Evolutionary conservation across 2,797 vertebrate genomes (phyloP), one percentile per base, ranked within the genome.

Genomic region (Nyctalus aviator): DNA sequence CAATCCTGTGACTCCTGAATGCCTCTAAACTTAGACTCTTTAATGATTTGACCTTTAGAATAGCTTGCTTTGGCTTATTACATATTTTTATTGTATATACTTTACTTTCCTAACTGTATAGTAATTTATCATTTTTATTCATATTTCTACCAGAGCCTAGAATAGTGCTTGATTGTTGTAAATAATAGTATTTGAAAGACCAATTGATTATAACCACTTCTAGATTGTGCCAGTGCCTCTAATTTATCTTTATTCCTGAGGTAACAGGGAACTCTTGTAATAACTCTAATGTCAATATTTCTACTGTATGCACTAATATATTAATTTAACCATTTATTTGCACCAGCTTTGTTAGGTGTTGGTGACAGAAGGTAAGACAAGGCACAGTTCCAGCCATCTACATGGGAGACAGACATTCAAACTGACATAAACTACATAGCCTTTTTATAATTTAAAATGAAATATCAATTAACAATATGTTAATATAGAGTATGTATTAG

Each of bases 231-330:
- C 50, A 69, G 9, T 12, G 21, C 32, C 57, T 68, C 12, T 25
- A 77, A 84, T 84, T 89, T 32, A 44, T 91, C 66, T n/a, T 94
- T 94, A 69, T 89, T 77, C 48, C 82, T 48, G 48, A 68, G 14
- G 35, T 75, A 50, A 75, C 27, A 68, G 69, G 15, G 35, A 82
- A 46, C 81, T 93, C 84, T 89, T 95, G 10, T 73, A 66, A 66
- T 46, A 77, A 30, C 48, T 66, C 69, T 85, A 82, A 81, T 46
- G 57, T 25, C 32, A 64, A 73, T 32, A 55, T 27, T 44, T 77
- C 25, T 87, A 66, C 90, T 88, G 14, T 76, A 32, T 82, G 35
- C 76, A 46, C 37, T 88, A 66, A 44, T 88, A 14, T 59, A 53
- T 75, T 79, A 32, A 77, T 77, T 69, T 85, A 41, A 88, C 55